Base-by-base conservation (phyloP, 2,113 vertebrate genomes). In the Ptilorrhoa leucosticta region DNA sequence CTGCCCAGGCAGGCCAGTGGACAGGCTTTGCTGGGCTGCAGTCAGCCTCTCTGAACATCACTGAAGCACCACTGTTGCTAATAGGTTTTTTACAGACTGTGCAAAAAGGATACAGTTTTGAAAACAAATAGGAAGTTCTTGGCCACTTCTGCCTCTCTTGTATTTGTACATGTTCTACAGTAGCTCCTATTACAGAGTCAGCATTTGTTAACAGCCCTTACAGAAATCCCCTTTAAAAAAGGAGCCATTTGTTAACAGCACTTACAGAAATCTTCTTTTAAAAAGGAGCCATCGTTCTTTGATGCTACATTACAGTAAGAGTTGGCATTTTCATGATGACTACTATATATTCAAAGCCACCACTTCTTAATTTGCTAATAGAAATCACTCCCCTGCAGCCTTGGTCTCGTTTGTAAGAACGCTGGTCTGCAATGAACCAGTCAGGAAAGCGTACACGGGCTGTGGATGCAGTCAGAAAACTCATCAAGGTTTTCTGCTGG, bases 331-430 rank as follows among this genome's bases (percentile, higher is more conserved):
- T 89, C n/a, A 24, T 53, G 65, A 79, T 28, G 40, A 83, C 63
- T 94, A 11, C 21, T 60, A 33, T 35, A 54, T 65, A 92, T 73
- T 92, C 57, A 91, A 90, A 94, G 78, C n/a, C 47, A 63, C 58
- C 68, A 58, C 28, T 93, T 92, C 90, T 72, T 93, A 83, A 86
- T 93, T 94, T 95, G 68, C 58, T 94, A 94, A 88, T 70, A 95
- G 86, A 63, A 87, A 91, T 66, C 64, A 42, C 57, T 91, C 48
- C 33, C 33, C 42, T 84, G 68, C 76, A 95, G 83, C 72, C 66
- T 57, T n/a, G 14, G 40, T 70, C 42, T 76, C 94, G 1, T 93
- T 92, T 94, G n/a, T 85, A 68, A 90, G 70, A 82, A 28, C 57
- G 48, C 77, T 69, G 76, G 26, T 64, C 78, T 57, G 63, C 85